Evolutionary conservation across 2,113 vertebrate species (phyloP).

Genomic region (Bombycilla garrulus): DNA sequence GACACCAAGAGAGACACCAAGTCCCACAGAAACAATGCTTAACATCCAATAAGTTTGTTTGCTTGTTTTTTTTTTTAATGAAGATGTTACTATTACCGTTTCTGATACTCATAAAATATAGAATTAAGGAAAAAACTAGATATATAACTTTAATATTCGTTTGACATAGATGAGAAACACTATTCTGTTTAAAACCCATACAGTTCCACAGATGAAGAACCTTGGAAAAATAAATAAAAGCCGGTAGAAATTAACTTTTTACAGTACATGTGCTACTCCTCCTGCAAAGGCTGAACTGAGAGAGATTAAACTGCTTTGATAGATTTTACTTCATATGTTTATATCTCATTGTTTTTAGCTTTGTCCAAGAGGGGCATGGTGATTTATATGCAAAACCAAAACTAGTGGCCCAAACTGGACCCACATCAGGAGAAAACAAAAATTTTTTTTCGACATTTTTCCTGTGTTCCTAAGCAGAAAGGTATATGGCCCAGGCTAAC

Average conservation of each 20-base stretch:
- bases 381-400: background rate
- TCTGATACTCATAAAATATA: background rate
- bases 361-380: background rate
- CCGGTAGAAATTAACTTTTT: background rate
- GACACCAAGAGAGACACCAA: background rate
- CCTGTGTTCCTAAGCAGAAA: background rate
- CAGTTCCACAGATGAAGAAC: background rate
- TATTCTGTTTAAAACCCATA: background rate
- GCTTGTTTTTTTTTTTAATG: too few relatives aligned
- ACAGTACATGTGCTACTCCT: background rate
- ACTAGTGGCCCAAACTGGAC: background rate
- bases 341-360: background rate
- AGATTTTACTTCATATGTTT: background rate
- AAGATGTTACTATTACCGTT: too few relatives aligned
- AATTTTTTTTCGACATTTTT: background rate
- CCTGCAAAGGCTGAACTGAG: background rate
- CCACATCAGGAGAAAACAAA: background rate
- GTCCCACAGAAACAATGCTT: background rate
- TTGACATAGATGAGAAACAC: background rate
- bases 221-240: background rate
- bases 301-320: background rate
- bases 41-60: background rate
- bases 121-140: background rate
- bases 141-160: background rate
- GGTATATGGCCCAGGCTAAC: fast-evolving